Percentiles rank a stretch among this genome's conserved stretches.
phyloP scores from a whole-genome alignment of 2,797 vertebrate species.

The Amazona finschi region DNA sequence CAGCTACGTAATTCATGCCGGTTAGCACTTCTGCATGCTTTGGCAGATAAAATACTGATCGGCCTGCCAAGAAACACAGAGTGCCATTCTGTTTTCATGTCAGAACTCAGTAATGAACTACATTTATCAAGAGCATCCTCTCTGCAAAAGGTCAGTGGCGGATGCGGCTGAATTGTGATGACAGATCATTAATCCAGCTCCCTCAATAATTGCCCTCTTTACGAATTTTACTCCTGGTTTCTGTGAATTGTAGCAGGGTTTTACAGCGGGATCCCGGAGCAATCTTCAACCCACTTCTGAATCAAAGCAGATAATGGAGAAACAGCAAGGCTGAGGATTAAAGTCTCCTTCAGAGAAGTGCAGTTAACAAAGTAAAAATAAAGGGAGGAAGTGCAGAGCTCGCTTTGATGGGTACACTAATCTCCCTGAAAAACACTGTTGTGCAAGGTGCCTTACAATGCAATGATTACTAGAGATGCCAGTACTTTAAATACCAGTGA shows the following conservation, averaged over 20 bases:
- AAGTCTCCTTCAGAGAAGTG: constrained; percentile 49
- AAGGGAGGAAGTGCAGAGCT: background rate
- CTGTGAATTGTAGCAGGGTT: constrained; percentile 43
- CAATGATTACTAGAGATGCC: background rate
- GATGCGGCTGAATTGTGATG: constrained; percentile 79
- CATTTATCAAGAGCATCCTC: constrained; percentile 81
- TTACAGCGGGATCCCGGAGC: constrained; percentile 69
- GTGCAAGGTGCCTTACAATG: background rate
- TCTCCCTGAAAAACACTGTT: background rate
- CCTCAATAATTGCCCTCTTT: constrained; percentile 76
- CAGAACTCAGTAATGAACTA: constrained; percentile 82
- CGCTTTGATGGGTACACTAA: background rate
- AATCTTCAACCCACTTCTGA: constrained; percentile 56
- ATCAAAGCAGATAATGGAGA: constrained; percentile 41
- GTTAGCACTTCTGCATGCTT: constrained; percentile 63
- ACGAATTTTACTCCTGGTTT: constrained; percentile 67
- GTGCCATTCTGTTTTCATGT: constrained; percentile 78
- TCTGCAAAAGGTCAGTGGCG: constrained; percentile 79
- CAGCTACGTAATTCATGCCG: constrained; percentile 38
- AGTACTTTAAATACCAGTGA: background rate
- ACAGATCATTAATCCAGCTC: constrained; percentile 83
- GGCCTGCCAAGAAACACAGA: constrained; percentile 68
- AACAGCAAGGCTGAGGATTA: constrained; percentile 45
- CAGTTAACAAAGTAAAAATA: constrained; percentile 17
- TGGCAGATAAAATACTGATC: constrained; percentile 81